Evolutionary conservation across 2,888 invertebrate genomes (phyloP), one percentile per base, ranked within the genome.

Genomic region (Drosophila anceps): DNA sequence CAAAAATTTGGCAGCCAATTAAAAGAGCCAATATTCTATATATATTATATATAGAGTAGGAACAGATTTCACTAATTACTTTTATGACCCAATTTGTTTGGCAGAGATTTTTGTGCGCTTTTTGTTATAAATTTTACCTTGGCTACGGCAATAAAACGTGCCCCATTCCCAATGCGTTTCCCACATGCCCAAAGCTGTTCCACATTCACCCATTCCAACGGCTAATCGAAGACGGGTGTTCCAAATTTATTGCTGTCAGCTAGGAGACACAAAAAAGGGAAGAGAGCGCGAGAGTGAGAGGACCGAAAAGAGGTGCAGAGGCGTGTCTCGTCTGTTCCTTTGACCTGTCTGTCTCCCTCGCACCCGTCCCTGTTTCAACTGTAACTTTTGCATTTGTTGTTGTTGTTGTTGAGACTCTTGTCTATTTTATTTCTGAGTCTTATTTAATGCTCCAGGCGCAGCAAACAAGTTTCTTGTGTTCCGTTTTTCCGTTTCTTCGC

Each of bases 11-110:
- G 51, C 62, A 57, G 67, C 69, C 80, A 88, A 82, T 88, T 90
- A 85, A 81, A 78, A 73, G 69, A 66, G 27, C 69, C 69, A 66
- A 55, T 44, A 60, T 59, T 61, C 44, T 54, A 41, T 51, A 51
- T 57, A 43, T 43, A 24, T 24, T 24, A 24, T 57, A 57, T 43
- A 57, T 44, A 67, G 31, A 48, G 44, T 71, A 48, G 66, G 70
- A 59, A 51, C 79, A 88, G 78, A 79, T 76, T 82, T 80, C 61
- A 65, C 78, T 90, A 88, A 88, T 90, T 90, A 88, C 77, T 90
- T 90, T 90, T 90, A 90, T 90, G 91, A 85, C 88, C 88, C 79
- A 90, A 88, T 84, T 90, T 87, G 84, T 62, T 50, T 69, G 72
- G 76, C 64, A 60, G 65, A 67, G 60, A 61, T 51, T 74, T 79